A percentile compares a stretch with the other conserved stretches of the same genome.
phyloP scores from a whole-genome alignment of 30 jellyfish, hydroid and myxozoan genomes.

The Hydra vulgaris region DNA sequence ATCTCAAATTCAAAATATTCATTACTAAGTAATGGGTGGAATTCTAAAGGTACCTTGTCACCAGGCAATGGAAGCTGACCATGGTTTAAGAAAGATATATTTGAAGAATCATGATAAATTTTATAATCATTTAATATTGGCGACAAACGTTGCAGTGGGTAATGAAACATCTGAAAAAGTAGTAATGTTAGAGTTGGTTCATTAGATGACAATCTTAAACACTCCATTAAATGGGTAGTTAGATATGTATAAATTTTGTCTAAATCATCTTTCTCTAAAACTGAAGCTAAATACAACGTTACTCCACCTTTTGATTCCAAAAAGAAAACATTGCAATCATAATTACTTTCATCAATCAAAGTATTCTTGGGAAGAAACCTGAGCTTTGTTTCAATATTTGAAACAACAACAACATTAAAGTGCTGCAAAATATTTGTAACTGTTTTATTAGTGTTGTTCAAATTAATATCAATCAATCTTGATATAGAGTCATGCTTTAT shows the following conservation, averaged over 20 bases:
- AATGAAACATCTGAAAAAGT: neutral
- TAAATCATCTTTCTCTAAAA: neutral
- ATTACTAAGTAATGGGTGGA: conserved; percentile 35
- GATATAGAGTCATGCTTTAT: conserved; percentile 25
- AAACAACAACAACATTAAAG: neutral
- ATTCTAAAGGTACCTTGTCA: conserved; percentile 41
- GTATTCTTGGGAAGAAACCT: neutral
- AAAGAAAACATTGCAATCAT: neutral
- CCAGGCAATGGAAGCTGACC: conserved; percentile 32
- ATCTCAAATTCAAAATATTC: conserved; percentile 30
- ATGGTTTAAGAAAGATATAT: neutral
- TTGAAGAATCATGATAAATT: conserved; percentile 19
- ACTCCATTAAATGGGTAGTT: neutral
- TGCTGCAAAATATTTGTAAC: neutral
- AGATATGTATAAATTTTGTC: neutral
- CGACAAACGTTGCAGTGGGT: neutral
- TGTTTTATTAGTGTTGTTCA: neutral
- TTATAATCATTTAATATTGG: conserved; percentile 16
- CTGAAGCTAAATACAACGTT: neutral
- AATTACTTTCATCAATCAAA: neutral
- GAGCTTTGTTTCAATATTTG: conserved; percentile 1
- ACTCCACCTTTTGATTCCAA: neutral
- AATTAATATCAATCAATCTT: neutral
- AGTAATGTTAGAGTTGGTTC: neutral
- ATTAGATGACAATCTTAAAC: neutral